Conservation (phyloP, 2,797 vertebrate species). For the Aselliscus stoliczkanus region DNA sequence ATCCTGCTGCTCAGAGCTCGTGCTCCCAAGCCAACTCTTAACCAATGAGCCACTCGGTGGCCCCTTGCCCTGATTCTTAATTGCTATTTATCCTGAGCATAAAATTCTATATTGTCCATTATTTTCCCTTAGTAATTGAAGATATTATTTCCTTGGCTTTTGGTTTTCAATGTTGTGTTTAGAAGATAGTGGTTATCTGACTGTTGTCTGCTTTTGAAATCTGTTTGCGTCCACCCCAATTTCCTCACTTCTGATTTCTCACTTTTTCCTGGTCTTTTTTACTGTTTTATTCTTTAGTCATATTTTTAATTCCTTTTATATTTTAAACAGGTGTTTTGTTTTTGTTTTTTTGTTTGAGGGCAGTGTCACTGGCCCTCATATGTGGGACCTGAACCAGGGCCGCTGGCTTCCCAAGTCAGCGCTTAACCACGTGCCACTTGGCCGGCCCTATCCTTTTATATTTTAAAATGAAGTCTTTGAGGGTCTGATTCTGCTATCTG, state of each 20-base stretch:
- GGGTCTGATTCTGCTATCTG: not conserved
- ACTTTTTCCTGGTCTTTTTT: not conserved
- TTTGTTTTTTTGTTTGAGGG: too few relatives aligned
- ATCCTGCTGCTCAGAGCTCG: too few relatives aligned
- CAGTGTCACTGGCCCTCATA: too few relatives aligned
- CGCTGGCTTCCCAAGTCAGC: too few relatives aligned
- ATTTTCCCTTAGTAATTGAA: not conserved
- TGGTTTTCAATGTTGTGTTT: not conserved
- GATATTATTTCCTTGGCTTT: not conserved
- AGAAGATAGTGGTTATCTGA: not conserved
- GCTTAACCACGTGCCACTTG: too few relatives aligned
- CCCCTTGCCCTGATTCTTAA: not conserved
- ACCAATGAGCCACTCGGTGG: too few relatives aligned
- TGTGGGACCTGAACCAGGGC: too few relatives aligned
- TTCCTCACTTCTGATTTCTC: not conserved
- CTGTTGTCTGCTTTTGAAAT: not conserved
- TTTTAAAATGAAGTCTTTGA: not conserved
- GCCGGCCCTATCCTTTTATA: too few relatives aligned
- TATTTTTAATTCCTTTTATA: not conserved
- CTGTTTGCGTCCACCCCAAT: not conserved
- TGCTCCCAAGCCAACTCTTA: too few relatives aligned
- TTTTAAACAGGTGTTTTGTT: too few relatives aligned
- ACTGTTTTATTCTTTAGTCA: not conserved
- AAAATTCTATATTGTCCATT: not conserved
- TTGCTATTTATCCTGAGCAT: not conserved